Percentiles rank a stretch among this genome's conserved stretches.
These are phyloP conservation scores for Endotricha flammealis DNA, from an alignment of 2,888 invertebrate genomes.

Conservation along the genomic window DNA sequence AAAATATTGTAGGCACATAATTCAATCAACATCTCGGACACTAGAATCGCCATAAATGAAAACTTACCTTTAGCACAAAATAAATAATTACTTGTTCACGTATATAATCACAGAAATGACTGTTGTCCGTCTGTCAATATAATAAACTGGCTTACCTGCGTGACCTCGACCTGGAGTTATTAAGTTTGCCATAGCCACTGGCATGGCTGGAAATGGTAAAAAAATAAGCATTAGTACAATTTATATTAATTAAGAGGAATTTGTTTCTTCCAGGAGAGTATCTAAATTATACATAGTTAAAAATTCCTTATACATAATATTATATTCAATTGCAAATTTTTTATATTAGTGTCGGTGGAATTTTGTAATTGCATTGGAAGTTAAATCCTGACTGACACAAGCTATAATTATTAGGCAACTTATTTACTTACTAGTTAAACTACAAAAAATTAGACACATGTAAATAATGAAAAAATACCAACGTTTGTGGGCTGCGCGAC, in stretches of 20 bases:
- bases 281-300: too few relatives aligned
- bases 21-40: not conserved
- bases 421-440: too few relatives aligned
- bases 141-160: conserved; percentile 60
- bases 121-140: conserved; percentile 14
- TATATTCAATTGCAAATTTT: too few relatives aligned
- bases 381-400: too few relatives aligned
- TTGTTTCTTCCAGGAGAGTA: too few relatives aligned
- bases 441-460: not conserved
- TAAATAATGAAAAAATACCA: conserved; percentile 24
- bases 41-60: too few relatives aligned
- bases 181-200: conserved; percentile 58
- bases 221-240: conserved; percentile 25
- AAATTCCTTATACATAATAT: too few relatives aligned
- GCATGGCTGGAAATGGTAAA: conserved; percentile 43
- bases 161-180: conserved; percentile 63
- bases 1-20: too few relatives aligned
- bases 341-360: too few relatives aligned
- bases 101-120: not conserved
- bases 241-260: too few relatives aligned
- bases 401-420: too few relatives aligned
- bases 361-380: too few relatives aligned
- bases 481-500: conserved; percentile 60
- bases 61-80: not conserved
- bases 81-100: conserved; percentile 15